phyloP scores from a whole-genome alignment of 2,888 invertebrate genomes.

The Chalcosyrphus nemorum region DNA sequence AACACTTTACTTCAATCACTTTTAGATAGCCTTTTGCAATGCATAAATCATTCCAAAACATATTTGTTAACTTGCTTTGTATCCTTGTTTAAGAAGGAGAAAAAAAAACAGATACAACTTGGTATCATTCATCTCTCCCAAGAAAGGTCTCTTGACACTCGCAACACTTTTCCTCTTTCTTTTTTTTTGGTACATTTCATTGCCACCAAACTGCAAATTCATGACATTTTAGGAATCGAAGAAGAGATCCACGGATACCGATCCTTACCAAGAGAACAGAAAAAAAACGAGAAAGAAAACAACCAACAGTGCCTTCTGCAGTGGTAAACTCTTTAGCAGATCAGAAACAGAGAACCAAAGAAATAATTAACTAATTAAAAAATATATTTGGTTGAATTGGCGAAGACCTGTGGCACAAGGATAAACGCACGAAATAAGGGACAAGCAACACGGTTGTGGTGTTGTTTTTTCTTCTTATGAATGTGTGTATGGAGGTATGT shows the following conservation, averaged over 20 bases:
- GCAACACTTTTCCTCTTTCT: constrained; percentile 18
- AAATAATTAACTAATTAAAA: constrained; percentile 69
- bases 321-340: constrained; percentile 26
- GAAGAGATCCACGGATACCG: constrained; percentile 60
- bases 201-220: constrained; percentile 38
- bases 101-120: background rate
- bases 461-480: constrained; percentile 14
- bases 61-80: constrained; percentile 12
- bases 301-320: background rate
- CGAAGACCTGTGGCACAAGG: constrained; percentile 29
- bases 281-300: background rate
- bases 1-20: constrained; percentile 8
- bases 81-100: background rate
- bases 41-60: constrained; percentile 40
- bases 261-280: constrained; percentile 15
- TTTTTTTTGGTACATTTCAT: constrained; percentile 18
- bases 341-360: constrained; percentile 57
- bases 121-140: constrained; percentile 51
- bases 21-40: constrained; percentile 1
- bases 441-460: constrained; percentile 35
- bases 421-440: constrained; percentile 56
- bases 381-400: constrained; percentile 56
- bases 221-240: constrained; percentile 59
- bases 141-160: constrained; percentile 40
- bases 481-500: background rate